Evolutionary conservation across 2,113 vertebrate genomes (phyloP).

Genomic region (Ciconia stormi): DNA sequence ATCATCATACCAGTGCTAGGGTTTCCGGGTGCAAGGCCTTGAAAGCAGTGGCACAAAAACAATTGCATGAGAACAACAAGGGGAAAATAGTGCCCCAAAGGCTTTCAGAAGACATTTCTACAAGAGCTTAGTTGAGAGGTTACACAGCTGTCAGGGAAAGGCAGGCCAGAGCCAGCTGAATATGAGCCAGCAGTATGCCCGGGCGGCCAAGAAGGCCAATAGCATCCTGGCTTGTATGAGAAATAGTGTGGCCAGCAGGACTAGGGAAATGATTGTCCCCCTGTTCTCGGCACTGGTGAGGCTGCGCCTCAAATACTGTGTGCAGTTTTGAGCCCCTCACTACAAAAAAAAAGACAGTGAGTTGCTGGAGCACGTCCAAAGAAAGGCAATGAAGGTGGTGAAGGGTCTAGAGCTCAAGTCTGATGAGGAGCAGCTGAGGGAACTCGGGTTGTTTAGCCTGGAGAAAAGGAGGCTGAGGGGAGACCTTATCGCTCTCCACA

Average conservation of each 20-base stretch:
- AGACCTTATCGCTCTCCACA: neutral
- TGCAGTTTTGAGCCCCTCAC: neutral
- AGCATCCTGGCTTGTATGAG: neutral
- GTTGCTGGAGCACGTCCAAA: neutral
- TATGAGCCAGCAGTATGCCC: neutral
- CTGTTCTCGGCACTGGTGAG: neutral
- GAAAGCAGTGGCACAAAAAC: neutral
- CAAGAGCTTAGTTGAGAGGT: neutral
- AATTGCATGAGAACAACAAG: neutral
- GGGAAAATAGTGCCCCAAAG: neutral
- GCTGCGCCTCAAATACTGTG: neutral
- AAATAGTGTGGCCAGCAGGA: neutral
- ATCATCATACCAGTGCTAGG: neutral
- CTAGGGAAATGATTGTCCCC: neutral
- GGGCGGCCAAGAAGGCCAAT: neutral
- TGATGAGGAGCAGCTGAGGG: neutral
- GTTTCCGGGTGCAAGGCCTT: neutral
- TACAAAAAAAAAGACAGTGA: neutral
- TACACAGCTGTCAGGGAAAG: neutral
- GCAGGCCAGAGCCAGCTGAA: neutral
- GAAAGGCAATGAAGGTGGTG: neutral
- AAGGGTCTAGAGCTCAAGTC: neutral
- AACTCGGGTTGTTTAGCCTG: neutral
- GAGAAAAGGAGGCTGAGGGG: neutral
- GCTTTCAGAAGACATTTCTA: neutral